Percentiles rank a stretch among this genome's conserved stretches.
Conservation (phyloP, 2,113 vertebrate species). For the Bubo scandiacus region DNA sequence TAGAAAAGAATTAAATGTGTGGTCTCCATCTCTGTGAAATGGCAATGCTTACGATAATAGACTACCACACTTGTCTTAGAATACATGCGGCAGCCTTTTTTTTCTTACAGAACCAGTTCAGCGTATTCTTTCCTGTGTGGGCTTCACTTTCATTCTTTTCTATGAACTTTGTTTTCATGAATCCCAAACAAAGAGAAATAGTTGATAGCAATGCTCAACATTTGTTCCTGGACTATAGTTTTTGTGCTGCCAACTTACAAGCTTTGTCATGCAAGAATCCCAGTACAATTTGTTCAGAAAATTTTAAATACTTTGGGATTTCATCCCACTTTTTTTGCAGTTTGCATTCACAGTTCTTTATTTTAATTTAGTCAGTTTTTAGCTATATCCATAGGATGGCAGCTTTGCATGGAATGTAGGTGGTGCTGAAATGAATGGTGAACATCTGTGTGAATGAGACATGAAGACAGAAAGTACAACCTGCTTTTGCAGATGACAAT, state of each 20-base stretch:
- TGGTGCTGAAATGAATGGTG: background rate
- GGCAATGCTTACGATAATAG: background rate
- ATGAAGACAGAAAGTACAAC: background rate
- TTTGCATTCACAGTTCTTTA: background rate
- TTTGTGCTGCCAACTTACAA: background rate
- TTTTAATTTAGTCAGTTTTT: background rate
- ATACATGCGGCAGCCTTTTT: background rate
- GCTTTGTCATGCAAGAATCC: background rate
- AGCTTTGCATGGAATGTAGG: background rate
- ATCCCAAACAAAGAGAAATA: background rate
- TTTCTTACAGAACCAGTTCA: background rate
- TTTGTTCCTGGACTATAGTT: background rate
- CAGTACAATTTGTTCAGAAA: background rate
- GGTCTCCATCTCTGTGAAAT: constrained; percentile 33
- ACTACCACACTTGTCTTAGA: background rate
- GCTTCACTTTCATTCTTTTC: background rate
- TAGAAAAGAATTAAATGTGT: constrained; percentile 45
- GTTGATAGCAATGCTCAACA: background rate
- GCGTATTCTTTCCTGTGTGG: background rate
- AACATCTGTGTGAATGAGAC: background rate
- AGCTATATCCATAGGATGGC: background rate
- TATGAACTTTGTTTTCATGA: background rate
- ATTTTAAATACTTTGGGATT: background rate
- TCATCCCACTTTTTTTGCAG: background rate
- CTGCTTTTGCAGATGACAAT: background rate